Evolutionary conservation across 2,113 vertebrate species (phyloP).

Genomic region (Semnopithecus entellus): DNA sequence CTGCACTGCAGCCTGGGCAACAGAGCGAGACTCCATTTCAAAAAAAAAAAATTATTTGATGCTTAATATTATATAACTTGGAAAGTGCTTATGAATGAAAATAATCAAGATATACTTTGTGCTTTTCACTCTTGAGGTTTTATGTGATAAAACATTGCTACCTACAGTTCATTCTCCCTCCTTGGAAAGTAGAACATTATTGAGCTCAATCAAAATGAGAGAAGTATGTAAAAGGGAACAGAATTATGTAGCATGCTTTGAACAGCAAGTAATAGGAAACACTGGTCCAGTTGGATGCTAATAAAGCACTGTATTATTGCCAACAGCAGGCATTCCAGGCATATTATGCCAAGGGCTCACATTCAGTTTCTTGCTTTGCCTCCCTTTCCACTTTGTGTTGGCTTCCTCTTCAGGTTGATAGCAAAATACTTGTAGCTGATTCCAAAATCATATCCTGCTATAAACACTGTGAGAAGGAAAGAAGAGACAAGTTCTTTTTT

Average conservation of each 20-base stretch:
- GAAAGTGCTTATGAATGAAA: neutral
- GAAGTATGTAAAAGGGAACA: neutral
- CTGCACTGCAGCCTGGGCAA: no score
- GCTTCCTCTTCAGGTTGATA: no score
- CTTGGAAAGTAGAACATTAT: neutral
- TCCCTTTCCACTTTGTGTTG: no score
- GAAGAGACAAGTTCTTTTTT: no score
- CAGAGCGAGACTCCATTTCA: no score
- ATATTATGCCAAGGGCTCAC: neutral
- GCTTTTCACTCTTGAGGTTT: neutral
- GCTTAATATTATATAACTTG: neutral
- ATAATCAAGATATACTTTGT: neutral
- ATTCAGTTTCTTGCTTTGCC: neutral
- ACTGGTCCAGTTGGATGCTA: neutral
- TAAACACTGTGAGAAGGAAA: no score
- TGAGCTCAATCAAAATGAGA: neutral
- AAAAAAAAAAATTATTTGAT: no score
- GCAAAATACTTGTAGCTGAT: no score
- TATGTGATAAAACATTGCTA: neutral
- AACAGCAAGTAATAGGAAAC: neutral
- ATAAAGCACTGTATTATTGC: neutral
- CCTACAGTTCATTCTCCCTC: neutral
- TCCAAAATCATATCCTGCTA: no score
- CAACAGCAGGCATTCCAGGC: neutral
- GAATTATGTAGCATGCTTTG: neutral